Evolutionary conservation across 2,888 invertebrate species (phyloP), one percentile per base, ranked within the genome.

Genomic region (Biston stratarius): DNA sequence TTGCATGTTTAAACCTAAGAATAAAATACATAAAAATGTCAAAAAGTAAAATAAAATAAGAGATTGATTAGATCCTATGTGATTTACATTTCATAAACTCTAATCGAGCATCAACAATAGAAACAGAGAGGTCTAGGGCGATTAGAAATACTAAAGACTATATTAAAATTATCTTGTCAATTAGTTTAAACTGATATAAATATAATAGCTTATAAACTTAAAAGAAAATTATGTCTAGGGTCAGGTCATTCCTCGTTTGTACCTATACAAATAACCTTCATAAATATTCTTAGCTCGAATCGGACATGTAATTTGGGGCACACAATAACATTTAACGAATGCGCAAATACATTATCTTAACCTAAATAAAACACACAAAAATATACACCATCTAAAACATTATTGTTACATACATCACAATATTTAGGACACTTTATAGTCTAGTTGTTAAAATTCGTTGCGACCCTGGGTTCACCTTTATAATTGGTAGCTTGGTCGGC

Each of bases 351-450:
- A 79, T 80, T 81, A 83, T 78, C 90, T 89, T 92, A 92, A 82
- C 80, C 87, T 90, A 88, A 88, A 89, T 88, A 92, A 74, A 89
- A 92, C 89, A 90, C 92, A 93, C 90, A 91, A 93, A 93, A 92
- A 92, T 92, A 93, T 90, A 91, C 85, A 85, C 86, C 67, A 88
- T 92, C 90, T 91, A 89, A 92, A 92, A 92, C 87, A 87, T 93
- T 93, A 93, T 93, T 92, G 93, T 93, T 91, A 89, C 86, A 86
- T 86, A 91, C 92, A 94, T 93, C 93, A 94, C 93, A 94, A 84
- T 90, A 84, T 77, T 86, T 89, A 91, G 92, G 91, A 92, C 90
- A 91, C 87, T 89, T 89, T 76, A 24, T 86, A 87, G 87, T 91
- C 89, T 89, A 88, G 75, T 83, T 82, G 85, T 85, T 89, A 88